Base-by-base conservation (phyloP, 2,888 invertebrate genomes). In the Volucella inanis region DNA sequence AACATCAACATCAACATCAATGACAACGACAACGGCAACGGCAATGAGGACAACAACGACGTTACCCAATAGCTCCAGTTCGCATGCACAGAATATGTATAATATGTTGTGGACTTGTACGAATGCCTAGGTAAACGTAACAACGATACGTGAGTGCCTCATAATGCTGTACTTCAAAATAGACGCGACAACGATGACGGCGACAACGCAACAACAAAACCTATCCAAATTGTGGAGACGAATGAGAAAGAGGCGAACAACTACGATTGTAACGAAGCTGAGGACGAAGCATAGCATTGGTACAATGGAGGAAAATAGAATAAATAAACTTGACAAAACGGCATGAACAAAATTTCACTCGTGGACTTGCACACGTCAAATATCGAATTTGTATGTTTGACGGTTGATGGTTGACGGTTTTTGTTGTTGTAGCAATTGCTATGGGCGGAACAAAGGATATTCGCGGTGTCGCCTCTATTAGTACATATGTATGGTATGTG, bases 291-390 rank as follows among this genome's bases (percentile, higher is more conserved):
- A 4, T 8, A 45, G 12, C 45, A 3, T 3, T 12, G 54, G 8
- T 6, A 49, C 62, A 49, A 49, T 62, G 31, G 38, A 64, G 62
- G 2, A 49, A 64, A 64, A 49, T 65, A 45, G 45, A 54, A 68
- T 54, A 70, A 77, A 77, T 62, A 77, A 62, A 70, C 70, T 77
- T 70, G 68, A 55, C 55, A 62, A 76, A 61, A 76, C 38, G 76
- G 50, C 31, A 38, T 59, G 59, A 59, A 70, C 12, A 50, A 76
- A 65, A 76, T 59, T 67, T 50, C 38, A 52, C 39, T 52, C 67
- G 54, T 68, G 68, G 75, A 57, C 74, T 67, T 50, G 47, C 15
- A 11, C 39, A 62, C 64, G 64, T 64, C 76, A 76, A 68, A 67
- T 67, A 67, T 67, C 50, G 67, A 68, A 68, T 76, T 68, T 54